phyloP scores from a whole-genome alignment of 2,113 vertebrate genomes.

The Oreocharis arfaki region DNA sequence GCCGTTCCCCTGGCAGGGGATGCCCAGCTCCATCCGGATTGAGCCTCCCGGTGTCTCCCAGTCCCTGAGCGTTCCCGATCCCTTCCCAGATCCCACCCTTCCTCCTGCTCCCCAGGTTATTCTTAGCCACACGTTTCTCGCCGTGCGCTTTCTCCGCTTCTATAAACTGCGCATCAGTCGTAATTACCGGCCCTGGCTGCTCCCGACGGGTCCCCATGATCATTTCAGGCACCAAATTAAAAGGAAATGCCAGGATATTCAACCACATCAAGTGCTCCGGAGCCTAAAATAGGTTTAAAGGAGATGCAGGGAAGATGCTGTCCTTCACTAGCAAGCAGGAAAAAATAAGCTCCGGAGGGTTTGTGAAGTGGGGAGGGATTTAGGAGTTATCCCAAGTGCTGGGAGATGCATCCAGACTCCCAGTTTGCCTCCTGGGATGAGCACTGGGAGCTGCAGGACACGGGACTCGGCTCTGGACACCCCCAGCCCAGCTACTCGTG shows the following conservation, averaged over 20 bases:
- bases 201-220: background rate
- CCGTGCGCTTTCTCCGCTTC: background rate
- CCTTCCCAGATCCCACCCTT: background rate
- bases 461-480: accelerated
- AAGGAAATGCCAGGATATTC: constrained; percentile 62
- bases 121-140: constrained; percentile 17
- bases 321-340: background rate
- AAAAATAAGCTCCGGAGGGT: background rate
- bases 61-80: accelerated
- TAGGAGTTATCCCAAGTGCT: background rate
- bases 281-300: constrained; percentile 60
- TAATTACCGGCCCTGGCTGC: constrained; percentile 61
- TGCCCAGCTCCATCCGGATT: background rate
- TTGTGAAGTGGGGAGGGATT: background rate
- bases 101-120: constrained; percentile 1
- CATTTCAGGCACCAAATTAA: constrained; percentile 65
- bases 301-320: constrained; percentile 11
- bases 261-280: constrained; percentile 60
- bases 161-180: constrained; percentile 36
- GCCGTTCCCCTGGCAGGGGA: accelerated
- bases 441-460: background rate
- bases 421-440: background rate
- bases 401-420: background rate
- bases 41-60: background rate
- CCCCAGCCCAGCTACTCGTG: accelerated